Evolutionary conservation across 2,113 vertebrate species (phyloP), one percentile per base, ranked within the genome.

Genomic region (Festucalex cinctus): DNA sequence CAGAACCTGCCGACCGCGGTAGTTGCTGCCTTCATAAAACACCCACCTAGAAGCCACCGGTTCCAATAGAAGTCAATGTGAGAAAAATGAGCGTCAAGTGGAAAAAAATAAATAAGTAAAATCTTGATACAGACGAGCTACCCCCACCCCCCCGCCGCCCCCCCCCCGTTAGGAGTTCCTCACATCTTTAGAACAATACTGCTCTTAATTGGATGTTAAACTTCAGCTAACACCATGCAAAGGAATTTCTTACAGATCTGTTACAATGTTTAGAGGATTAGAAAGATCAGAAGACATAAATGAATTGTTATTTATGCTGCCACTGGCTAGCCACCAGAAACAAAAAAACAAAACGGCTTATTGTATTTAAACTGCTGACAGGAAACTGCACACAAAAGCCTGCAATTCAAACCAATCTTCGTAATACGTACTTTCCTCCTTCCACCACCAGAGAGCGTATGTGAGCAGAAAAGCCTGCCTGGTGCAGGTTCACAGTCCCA

Each of bases 1-100:
- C 1, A 98, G 83, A 74, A 95, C 85, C 89, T 99, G 97, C 19
- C 86, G 93, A 0, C 97, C 97, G 37, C 92, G 91, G 82, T 94
- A 98, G 86, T 93, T 94, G 67, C 81, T 90, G 1, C 87, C 90
- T 77, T 98, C 95, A 44, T 97, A 99, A 80, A 95, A 64, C 43
- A 98, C 86, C 96, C 96, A 98, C 84, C 96, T 98, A 68, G 3
- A 67, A 43, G 65, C 68, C 17, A 43, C 24, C 43, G 69, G 13
- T 35, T 46, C 35, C 3, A 17, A 32, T 61, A 41, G 3, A 4
- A 24, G 5, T 32, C 13, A 9, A 63, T 20, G 22, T 63, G 43
- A 46, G 17, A 19, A 46, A 48, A 64, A n/a, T 49, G 9, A 65
- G 49, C 19, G 17, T 6, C 9, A 35, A n/a, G 19, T 35, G 19